Base-by-base conservation (phyloP, 2,797 vertebrate species). In the Streptopelia turtur region DNA sequence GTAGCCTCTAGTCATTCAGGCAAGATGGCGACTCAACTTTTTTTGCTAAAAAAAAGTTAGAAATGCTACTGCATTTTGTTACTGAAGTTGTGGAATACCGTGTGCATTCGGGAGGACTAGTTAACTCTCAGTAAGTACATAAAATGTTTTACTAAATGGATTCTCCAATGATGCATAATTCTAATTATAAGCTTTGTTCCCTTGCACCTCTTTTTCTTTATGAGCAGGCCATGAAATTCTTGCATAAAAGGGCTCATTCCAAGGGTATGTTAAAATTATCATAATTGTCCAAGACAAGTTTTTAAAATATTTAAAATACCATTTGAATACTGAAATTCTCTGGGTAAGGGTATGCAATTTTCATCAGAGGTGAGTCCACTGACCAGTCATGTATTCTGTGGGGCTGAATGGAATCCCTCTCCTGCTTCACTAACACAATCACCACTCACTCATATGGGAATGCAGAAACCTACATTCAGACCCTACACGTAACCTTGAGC, bases 91-190 rank as follows among this genome's bases (percentile, higher is more conserved):
- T 74, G 52, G 82, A 94, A 83, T 63, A 72, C 23, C 6, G 0
- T 35, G 13, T 75, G 4, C 41, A 20, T 76, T 55, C 41, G 89
- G 35, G 39, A 92, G 52, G 31, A 92, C 71, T 74, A 83, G 43
- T 49, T 83, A 93, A 43, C 57, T 89, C 41, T 76, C 63, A 57
- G 4, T 33, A 70, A 91, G 33, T 52, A 57, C 35, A 70, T 63
- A n/a, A 85, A 89, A 70, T 91, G 35, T 93, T 93, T 80, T 66
- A 80, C 43, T 85, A 85, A 87, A 63, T 56, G 37, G 77, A 76
- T 85, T 83, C 52, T 93, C 20, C 33, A 88, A 4, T 84, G 65
- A 65, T 72, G 59, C 55, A 61, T 87, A 89, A 83, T 85, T 87
- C 56, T 92, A 90, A 84, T 81, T 81, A 47, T 79, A 80, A 57